Evolutionary conservation across 2,113 vertebrate genomes (phyloP).

Genomic region (Bettongia penicillata): DNA sequence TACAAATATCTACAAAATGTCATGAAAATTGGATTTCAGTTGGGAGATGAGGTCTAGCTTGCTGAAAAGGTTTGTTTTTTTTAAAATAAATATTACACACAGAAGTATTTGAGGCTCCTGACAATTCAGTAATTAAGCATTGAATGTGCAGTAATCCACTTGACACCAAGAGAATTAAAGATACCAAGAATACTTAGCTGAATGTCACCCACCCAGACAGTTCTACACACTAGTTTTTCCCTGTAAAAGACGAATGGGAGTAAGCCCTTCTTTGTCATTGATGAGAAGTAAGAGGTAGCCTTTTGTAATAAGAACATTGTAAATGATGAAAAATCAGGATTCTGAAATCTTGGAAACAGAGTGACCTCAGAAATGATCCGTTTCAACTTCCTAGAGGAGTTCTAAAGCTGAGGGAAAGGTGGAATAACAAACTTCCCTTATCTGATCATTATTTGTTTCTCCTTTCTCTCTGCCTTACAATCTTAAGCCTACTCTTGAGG

Average conservation of each 20-base stretch:
- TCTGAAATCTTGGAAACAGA: constrained; percentile 25
- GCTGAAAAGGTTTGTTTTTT: constrained; percentile 58
- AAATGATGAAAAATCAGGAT: constrained; percentile 36
- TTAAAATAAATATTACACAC: constrained; percentile 76
- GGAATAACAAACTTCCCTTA: neutral
- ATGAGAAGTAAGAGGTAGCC: constrained; percentile 45
- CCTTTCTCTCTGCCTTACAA: neutral
- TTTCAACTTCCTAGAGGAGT: neutral
- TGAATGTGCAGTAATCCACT: constrained; percentile 60
- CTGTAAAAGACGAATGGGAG: constrained; percentile 28
- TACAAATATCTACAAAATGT: constrained; percentile 73
- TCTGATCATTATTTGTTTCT: neutral
- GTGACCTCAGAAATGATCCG: constrained; percentile 26
- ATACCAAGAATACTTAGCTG: constrained; percentile 59
- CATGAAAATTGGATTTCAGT: constrained; percentile 75
- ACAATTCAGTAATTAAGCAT: constrained; percentile 73
- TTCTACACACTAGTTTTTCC: constrained; percentile 45
- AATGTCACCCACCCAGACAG: constrained; percentile 45
- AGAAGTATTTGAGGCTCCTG: constrained; percentile 66
- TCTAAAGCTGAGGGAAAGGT: neutral
- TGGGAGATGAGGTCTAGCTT: constrained; percentile 69
- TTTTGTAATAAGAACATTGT: neutral
- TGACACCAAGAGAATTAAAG: constrained; percentile 71
- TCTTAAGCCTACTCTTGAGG: neutral
- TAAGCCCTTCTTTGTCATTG: constrained; percentile 55